Evolutionary conservation across 2,113 vertebrate genomes (phyloP).

Genomic region (Lepidothrix coronata): DNA sequence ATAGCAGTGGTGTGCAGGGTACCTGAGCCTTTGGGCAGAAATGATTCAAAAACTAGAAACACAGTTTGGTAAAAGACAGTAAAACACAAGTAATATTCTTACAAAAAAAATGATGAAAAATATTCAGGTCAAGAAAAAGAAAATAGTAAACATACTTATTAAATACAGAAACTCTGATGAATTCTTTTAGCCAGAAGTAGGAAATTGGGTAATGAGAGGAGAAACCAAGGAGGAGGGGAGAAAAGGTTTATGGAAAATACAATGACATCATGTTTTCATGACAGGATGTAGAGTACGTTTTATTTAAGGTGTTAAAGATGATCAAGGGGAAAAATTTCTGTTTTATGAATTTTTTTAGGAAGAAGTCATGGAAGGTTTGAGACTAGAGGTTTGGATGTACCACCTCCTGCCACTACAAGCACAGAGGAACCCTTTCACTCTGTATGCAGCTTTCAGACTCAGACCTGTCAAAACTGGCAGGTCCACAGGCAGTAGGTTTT

Average conservation of each 20-base stretch:
- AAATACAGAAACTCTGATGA: background rate
- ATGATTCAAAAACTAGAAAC: background rate
- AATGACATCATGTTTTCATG: background rate
- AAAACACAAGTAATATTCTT: background rate
- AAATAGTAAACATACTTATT: background rate
- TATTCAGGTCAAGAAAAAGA: background rate
- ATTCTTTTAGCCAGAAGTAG: background rate
- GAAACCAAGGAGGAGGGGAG: background rate
- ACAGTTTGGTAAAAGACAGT: background rate
- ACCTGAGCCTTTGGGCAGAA: background rate
- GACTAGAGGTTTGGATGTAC: background rate
- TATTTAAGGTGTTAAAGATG: background rate
- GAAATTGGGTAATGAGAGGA: background rate
- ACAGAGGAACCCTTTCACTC: slow-evolving; percentile 10
- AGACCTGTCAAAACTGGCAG: slow-evolving; percentile 50
- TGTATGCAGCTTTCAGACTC: slow-evolving; percentile 1
- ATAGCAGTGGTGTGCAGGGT: background rate
- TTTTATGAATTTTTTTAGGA: background rate
- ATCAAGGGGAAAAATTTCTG: background rate
- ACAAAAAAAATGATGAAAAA: background rate
- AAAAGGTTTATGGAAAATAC: background rate
- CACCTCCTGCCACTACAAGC: background rate
- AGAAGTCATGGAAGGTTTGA: slow-evolving; percentile 44
- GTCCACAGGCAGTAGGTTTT: slow-evolving; percentile 15
- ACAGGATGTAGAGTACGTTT: background rate